phyloP scores from a whole-genome alignment of 2,888 invertebrate species.

The Odontomyia ornata region DNA sequence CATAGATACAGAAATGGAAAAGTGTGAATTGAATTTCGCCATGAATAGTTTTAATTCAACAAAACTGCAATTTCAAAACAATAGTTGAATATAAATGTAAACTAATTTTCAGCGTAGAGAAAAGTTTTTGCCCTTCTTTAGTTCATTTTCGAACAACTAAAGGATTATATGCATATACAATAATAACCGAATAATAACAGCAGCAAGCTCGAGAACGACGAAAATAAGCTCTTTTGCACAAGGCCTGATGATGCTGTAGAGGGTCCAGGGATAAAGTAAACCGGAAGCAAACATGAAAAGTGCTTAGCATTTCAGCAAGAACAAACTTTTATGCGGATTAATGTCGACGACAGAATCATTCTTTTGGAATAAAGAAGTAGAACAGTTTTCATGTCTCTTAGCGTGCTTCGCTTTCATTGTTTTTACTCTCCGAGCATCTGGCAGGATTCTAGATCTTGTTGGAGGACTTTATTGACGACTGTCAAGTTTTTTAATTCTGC shows the following conservation, averaged over 20 bases:
- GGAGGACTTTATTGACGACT: too few relatives aligned
- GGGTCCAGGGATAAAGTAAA: not conserved
- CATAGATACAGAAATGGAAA: not conserved
- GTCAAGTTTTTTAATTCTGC: too few relatives aligned
- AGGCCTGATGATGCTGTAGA: not conserved
- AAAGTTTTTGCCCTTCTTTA: constrained; percentile 12
- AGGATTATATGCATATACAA: not conserved
- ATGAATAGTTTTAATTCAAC: constrained; percentile 7
- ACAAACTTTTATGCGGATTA: constrained; percentile 23
- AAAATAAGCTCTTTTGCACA: not conserved
- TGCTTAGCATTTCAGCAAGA: not conserved
- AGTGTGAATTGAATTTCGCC: constrained; percentile 7
- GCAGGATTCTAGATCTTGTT: too few relatives aligned
- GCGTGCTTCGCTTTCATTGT: not conserved
- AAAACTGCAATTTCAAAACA: constrained; percentile 25
- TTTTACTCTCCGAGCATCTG: too few relatives aligned
- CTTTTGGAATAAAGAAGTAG: constrained; percentile 18
- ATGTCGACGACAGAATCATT: constrained; percentile 32
- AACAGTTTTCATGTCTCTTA: constrained; percentile 16
- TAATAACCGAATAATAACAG: constrained; percentile 1
- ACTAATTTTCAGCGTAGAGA: constrained; percentile 4
- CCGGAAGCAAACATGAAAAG: constrained; percentile 13
- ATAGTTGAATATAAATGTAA: not conserved
- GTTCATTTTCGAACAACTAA: not conserved
- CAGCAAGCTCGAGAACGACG: not conserved